A percentile compares a stretch with the other conserved stretches of the same genome.
Evolutionary conservation across 1,140 invertebrate genomes (phyloP).

Genomic region (Eupeodes corollae): DNA sequence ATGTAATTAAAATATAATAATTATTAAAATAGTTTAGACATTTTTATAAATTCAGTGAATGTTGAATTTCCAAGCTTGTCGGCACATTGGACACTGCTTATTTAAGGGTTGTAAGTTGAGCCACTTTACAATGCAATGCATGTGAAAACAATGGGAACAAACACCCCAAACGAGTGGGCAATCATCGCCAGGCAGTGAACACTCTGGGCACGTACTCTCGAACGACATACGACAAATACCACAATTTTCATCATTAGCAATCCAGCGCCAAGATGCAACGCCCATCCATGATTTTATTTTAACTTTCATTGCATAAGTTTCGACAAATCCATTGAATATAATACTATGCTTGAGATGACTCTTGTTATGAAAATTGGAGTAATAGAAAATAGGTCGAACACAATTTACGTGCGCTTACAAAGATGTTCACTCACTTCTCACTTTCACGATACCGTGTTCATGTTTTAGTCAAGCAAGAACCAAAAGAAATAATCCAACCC

Average conservation of each 20-base stretch:
- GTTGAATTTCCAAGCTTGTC: slow-evolving; percentile 98
- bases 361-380: no score
- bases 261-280: slow-evolving; percentile 96
- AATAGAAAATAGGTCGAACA: no score
- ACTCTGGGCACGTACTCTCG: slow-evolving; percentile 97
- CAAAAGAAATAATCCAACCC: no score
- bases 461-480: no score
- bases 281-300: slow-evolving; percentile 63
- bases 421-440: no score
- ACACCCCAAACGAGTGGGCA: slow-evolving; percentile 97
- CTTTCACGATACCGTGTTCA: no score
- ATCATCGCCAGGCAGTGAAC: slow-evolving; percentile 95
- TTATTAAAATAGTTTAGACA: no score
- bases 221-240: slow-evolving; percentile 98
- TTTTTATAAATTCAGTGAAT: slow-evolving; percentile 47
- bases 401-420: no score
- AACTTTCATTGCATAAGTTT: slow-evolving; percentile 44
- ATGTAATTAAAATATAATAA: no score
- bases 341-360: no score
- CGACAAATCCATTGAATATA: no score
- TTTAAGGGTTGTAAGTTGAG: slow-evolving; percentile 89
- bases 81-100: slow-evolving; percentile 97
- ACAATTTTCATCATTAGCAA: slow-evolving; percentile 97
- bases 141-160: slow-evolving; percentile 98
- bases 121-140: slow-evolving; percentile 99